Evolutionary conservation across 2,888 invertebrate genomes (phyloP), one percentile per base, ranked within the genome.

Genomic region (Carpatolechia fugitivella): DNA sequence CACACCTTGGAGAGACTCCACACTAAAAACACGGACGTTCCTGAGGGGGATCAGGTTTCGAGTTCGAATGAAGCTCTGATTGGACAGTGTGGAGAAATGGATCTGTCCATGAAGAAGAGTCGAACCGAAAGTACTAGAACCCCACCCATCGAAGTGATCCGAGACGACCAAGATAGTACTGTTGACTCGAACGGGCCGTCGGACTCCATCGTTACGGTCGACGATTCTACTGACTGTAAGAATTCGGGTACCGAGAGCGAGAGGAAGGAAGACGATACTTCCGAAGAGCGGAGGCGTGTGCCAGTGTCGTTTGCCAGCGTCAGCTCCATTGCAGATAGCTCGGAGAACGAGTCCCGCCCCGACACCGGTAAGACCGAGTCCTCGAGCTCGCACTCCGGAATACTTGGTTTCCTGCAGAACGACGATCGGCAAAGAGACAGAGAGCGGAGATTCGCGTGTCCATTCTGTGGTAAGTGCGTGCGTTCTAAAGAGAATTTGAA

Each of bases 401-500:
- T 92, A 52, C 85, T 92, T 63, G 93, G 93, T 52, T 93, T 95
- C 67, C 80, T 95, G 70, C 92, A 94, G 54, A 92, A 92, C 56
- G 89, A 89, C 56, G 89, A 89, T 20, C 72, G 88, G 50, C 86
- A 87, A 58, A 70, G 87, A 50, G 94, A 95, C 71, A 91, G 95
- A 47, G 95, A 95, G 74, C 91, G 95, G 58, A 92, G 95, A 56
- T 96, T 96, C 80, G 96, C 96, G 30, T 97, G 96, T 72, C 96
- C 96, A 0, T 97, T 96, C 77, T 97, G 97, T 80, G 96, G 96
- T 49, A 97, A 97, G 79, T 96, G 96, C 79, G 97, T 97, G 36
- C 92, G 96, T 55, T 96, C 96, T 47, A 96, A 96, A 83, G 96
- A 96, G 86, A 96, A 96, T 78, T 91, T 97, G 52, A 96, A 97